A percentile compares a stretch with the other conserved stretches of the same genome.
Conservation (phyloP, 2,888 invertebrate genomes). For the Pardosa pseudoannulata region DNA sequence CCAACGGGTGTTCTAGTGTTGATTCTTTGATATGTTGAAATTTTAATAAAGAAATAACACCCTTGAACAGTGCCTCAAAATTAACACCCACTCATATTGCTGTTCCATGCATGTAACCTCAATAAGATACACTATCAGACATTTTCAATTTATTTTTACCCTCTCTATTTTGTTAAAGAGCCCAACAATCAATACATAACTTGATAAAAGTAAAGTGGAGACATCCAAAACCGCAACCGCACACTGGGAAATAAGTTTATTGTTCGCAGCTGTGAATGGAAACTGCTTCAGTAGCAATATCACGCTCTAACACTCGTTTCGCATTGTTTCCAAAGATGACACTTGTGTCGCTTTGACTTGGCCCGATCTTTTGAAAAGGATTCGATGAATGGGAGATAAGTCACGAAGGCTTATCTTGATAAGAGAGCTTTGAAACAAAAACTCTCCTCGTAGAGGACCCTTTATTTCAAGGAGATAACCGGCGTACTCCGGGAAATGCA, state of each 20-base stretch:
- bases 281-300: constrained; percentile 16
- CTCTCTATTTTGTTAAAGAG: background rate
- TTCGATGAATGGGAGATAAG: background rate
- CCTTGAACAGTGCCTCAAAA: too few relatives aligned
- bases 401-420: background rate
- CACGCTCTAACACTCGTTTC: background rate
- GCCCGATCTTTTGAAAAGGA: constrained; percentile 8
- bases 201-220: background rate
- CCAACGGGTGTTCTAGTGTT: too few relatives aligned
- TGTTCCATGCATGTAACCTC: too few relatives aligned
- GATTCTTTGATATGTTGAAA: too few relatives aligned
- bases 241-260: background rate
- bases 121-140: background rate
- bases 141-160: background rate
- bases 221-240: background rate
- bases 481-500: background rate
- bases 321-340: constrained; percentile 3
- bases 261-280: constrained; percentile 8
- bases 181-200: background rate
- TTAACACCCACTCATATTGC: too few relatives aligned
- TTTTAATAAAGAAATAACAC: too few relatives aligned
- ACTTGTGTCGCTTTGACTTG: constrained; percentile 7
- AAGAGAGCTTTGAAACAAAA: background rate
- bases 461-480: background rate
- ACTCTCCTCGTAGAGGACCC: background rate